Evolutionary conservation across 2,888 invertebrate species (phyloP), one percentile per base, ranked within the genome.

Genomic region (Apeira syringaria): DNA sequence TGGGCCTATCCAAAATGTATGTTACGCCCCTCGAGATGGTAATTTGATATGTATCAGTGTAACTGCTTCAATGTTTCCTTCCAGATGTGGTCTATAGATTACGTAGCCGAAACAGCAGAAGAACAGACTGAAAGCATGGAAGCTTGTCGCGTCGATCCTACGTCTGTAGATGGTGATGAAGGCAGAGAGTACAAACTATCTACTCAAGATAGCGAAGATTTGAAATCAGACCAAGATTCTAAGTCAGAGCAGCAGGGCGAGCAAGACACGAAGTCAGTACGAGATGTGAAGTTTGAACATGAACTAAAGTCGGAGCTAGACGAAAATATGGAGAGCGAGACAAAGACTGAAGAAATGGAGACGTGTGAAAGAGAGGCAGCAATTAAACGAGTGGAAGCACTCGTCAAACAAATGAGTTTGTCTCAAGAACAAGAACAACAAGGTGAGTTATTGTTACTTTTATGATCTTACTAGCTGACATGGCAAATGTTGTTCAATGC

Each of bases 61-160:
- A n/a, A n/a, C n/a, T n/a, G n/a, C n/a, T n/a, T n/a, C n/a, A n/a
- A 20, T 20, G 2, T 9, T 10, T 12, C 3, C 33, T 52, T 64
- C 5, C 71, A 97, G 97, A 98, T 99, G 98, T 99, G 98, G 98
- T 97, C 98, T 5, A 93, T 98, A 69, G 98, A 98, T 78, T 98
- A 98, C 75, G 94, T 97, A 30, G 65, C 88, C 51, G 80, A 82
- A 56, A 68, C 78, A 48, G 86, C 91, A 44, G 86, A 91, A 2
- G 82, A 77, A 24, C 90, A 88, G 18, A 72, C 76, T 28, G 92
- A 91, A 45, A 92, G 90, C 27, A 69, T 76, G 39, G 89, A 91
- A 27, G 83, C 60, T 0, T 57, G 56, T 1, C 80, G 74, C 44
- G 49, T 73, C 1, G 82, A 80, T 6, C 71, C 86, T 0, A 64